Evolutionary conservation across 2,797 vertebrate species (phyloP).

Genomic region (Calcarius lapponicus): DNA sequence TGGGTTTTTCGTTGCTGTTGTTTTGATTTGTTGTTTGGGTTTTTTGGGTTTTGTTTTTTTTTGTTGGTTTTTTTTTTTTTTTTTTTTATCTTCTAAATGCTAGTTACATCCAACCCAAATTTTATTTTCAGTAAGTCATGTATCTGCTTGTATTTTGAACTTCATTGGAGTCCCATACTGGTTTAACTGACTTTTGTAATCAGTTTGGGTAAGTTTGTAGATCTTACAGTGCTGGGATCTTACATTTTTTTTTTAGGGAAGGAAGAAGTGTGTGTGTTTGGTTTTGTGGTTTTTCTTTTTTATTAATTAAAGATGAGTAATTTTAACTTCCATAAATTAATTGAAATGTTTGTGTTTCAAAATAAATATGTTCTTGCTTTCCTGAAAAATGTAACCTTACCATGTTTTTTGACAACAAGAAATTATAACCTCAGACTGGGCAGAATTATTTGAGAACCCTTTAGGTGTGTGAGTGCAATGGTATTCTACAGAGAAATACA

Average conservation of each 20-base stretch:
- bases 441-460: neutral
- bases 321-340: neutral
- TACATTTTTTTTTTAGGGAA: neutral
- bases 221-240: neutral
- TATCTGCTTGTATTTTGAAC: neutral
- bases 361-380: neutral
- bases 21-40: neutral
- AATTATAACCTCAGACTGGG: neutral
- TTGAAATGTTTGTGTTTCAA: neutral
- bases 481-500: neutral
- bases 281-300: neutral
- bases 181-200: neutral
- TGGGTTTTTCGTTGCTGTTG: too few relatives aligned
- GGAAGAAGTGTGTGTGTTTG: neutral
- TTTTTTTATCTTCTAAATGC: neutral
- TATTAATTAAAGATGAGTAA: neutral
- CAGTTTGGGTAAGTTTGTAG: neutral
- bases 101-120: neutral
- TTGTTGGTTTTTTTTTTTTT: too few relatives aligned
- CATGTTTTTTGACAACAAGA: fast-evolving
- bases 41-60: neutral
- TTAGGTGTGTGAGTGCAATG: neutral
- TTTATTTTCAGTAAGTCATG: neutral
- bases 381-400: neutral
- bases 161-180: neutral